Evolutionary conservation across 2,888 invertebrate species (phyloP).

Genomic region (Pristionchus japonicus): DNA sequence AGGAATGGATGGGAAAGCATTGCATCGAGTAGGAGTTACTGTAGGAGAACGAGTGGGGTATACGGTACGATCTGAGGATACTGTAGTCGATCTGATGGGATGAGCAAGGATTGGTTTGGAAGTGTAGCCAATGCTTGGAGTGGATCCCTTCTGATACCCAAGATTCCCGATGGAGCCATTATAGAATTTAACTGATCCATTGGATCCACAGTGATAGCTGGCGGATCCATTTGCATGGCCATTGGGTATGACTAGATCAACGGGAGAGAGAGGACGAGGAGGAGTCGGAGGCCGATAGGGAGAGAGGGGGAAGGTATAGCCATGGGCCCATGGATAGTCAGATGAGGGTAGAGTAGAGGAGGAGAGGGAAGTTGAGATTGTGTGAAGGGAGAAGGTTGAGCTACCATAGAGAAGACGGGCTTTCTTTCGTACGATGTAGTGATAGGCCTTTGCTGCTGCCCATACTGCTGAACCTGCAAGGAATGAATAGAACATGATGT

Average conservation of each 20-base stretch:
- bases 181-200: background rate
- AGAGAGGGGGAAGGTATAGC: background rate
- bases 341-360: conserved; percentile 28
- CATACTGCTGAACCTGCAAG: conserved; percentile 60
- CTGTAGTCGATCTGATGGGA: background rate
- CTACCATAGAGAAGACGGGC: conserved; percentile 45
- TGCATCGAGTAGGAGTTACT: background rate
- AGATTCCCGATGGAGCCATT: background rate
- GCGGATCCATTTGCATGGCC: background rate
- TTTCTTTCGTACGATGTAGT: conserved; percentile 56
- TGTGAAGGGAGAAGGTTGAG: background rate
- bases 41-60: background rate
- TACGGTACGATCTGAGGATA: background rate
- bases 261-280: background rate
- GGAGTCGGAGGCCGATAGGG: conserved; percentile 32
- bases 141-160: background rate
- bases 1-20: background rate
- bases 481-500: background rate
- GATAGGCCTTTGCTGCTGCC: conserved; percentile 65
- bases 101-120: background rate
- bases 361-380: conserved; percentile 9
- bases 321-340: conserved; percentile 40
- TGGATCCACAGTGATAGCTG: background rate
- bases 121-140: background rate
- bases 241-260: background rate